phyloP scores from a whole-genome alignment of 1,140 invertebrate genomes.

The Cryptotermes secundus region DNA sequence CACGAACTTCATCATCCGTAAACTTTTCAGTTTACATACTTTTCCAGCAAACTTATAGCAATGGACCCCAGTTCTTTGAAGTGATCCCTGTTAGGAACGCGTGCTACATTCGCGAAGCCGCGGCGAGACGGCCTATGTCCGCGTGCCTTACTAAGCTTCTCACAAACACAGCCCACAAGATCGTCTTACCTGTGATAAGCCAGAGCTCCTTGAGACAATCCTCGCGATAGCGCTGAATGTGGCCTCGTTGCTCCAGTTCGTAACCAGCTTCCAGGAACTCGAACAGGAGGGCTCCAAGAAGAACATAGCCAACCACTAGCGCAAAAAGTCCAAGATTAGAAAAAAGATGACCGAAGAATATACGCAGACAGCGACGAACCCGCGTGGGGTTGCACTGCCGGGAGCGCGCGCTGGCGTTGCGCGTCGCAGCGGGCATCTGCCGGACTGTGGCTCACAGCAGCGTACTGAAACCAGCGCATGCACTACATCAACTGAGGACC shows the following conservation, averaged over 20 bases:
- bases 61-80: too few species aligned
- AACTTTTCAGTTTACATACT: too few species aligned
- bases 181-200: conserved; percentile 34
- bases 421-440: conserved; percentile 30
- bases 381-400: conserved; percentile 10
- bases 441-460: background rate
- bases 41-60: too few species aligned
- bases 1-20: too few species aligned
- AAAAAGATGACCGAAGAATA: conserved; percentile 27
- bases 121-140: too few species aligned
- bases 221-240: conserved; percentile 31
- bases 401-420: background rate
- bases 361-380: conserved; percentile 28
- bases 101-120: too few species aligned
- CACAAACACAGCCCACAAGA: too few species aligned
- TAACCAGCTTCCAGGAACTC: conserved; percentile 35
- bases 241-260: conserved; percentile 31
- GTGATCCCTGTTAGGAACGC: too few species aligned
- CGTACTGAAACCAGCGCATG: conserved; percentile 22
- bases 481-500: conserved; percentile 22
- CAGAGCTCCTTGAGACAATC: conserved; percentile 35
- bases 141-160: too few species aligned
- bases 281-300: conserved; percentile 35
- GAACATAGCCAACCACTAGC: conserved; percentile 35
- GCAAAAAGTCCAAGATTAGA: conserved; percentile 30